Conservation (phyloP, 2,113 vertebrate species). For the Dunckerocampus dactyliophorus region DNA sequence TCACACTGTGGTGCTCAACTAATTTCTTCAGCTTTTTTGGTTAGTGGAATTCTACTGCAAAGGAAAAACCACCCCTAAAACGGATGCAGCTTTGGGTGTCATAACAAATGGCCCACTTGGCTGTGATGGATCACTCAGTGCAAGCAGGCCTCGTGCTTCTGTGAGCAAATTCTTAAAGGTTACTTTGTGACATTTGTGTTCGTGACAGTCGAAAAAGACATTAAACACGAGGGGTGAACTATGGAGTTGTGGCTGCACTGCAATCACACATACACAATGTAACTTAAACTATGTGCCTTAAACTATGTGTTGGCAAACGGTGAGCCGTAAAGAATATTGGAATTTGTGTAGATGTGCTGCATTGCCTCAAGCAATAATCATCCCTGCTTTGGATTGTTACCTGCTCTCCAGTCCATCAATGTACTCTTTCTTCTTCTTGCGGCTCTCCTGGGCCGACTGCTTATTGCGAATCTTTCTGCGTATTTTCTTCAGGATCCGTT, state of each 20-base stretch:
- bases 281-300: background rate
- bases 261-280: background rate
- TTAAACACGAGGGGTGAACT: background rate
- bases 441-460: conserved; percentile 92
- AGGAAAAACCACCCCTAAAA: no score
- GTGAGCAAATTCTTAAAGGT: background rate
- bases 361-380: background rate
- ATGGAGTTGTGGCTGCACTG: background rate
- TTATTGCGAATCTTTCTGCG: conserved; percentile 95
- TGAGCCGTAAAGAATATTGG: background rate
- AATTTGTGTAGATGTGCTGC: background rate
- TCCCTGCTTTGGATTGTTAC: conserved; percentile 50
- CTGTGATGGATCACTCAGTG: no score
- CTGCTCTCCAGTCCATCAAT: conserved; percentile 88
- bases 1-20: no score
- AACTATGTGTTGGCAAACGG: background rate
- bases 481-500: conserved; percentile 92
- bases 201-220: no score
- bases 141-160: background rate
- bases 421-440: conserved; percentile 97
- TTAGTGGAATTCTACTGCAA: no score
- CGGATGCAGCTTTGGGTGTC: no score
- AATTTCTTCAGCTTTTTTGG: no score
- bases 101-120: no score
- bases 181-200: background rate